Evolutionary conservation across 2,888 invertebrate species (phyloP).

Genomic region (Sinelater perroti): DNA sequence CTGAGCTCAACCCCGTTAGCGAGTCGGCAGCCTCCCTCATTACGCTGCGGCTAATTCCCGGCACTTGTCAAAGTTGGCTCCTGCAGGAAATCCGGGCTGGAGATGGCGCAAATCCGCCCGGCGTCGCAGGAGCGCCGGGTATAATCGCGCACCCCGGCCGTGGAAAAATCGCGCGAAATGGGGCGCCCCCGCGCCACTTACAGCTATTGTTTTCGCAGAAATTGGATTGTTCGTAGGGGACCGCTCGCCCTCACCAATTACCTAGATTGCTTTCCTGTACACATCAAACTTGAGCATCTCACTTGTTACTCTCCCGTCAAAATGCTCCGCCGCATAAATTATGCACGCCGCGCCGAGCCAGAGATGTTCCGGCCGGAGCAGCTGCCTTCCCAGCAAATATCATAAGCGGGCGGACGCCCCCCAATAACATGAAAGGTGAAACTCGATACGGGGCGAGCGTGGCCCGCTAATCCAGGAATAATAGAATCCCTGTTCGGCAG

Average conservation of each 20-base stretch:
- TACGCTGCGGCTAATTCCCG: constrained; percentile 34
- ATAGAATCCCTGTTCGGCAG: constrained; percentile 31
- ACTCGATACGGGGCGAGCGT: constrained; percentile 31
- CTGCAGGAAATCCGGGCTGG: no score
- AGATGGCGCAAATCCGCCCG: constrained; percentile 15
- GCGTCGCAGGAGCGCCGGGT: constrained; percentile 21
- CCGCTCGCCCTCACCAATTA: constrained; percentile 52
- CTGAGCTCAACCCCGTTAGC: constrained; percentile 43
- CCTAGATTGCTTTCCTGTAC: constrained; percentile 53
- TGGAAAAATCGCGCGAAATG: constrained; percentile 35
- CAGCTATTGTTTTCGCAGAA: constrained; percentile 65
- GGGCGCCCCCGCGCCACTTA: constrained; percentile 57
- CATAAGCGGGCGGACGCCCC: constrained; percentile 22
- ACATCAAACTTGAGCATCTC: constrained; percentile 45
- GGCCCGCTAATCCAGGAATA: constrained; percentile 34
- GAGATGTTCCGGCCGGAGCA: constrained; percentile 28
- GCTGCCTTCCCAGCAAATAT: constrained; percentile 29
- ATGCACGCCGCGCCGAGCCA: constrained; percentile 43
- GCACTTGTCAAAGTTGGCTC: constrained; percentile 28
- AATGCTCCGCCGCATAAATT: constrained; percentile 42
- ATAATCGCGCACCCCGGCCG: constrained; percentile 30
- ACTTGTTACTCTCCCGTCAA: constrained; percentile 46
- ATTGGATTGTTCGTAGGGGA: constrained; percentile 58
- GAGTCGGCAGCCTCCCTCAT: constrained; percentile 45
- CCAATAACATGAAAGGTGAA: constrained; percentile 31